Percentiles rank a stretch among this genome's conserved stretches.
phyloP scores from a whole-genome alignment of 2,113 vertebrate genomes.

The Corythoichthys intestinalis region DNA sequence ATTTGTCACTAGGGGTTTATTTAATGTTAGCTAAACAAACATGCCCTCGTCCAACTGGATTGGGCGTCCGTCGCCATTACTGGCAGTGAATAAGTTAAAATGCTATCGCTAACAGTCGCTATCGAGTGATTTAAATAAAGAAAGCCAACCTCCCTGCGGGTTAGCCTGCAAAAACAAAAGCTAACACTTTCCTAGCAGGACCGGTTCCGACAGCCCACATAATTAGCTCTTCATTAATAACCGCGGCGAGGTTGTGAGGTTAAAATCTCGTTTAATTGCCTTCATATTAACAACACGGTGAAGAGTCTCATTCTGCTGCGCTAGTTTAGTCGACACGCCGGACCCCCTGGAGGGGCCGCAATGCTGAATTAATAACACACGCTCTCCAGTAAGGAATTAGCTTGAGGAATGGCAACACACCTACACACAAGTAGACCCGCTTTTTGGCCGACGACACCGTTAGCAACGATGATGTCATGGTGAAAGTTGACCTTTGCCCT shows the following conservation, averaged over 20 bases:
- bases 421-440: conserved; percentile 10
- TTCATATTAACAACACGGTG: conserved; percentile 99
- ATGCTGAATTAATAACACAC: conserved; percentile 96
- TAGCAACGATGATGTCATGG: conserved; percentile 66
- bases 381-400: conserved; percentile 89
- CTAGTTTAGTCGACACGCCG: conserved; percentile 81
- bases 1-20: no score
- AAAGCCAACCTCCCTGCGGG: no score
- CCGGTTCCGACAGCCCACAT: conserved; percentile 66
- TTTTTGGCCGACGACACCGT: conserved; percentile 21
- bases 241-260: conserved; percentile 96
- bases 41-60: no score
- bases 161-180: neutral
- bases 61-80: no score
- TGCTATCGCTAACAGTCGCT: no score
- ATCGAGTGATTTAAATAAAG: no score
- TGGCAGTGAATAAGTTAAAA: no score
- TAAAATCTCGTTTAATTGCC: conserved; percentile 99
- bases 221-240: conserved; percentile 99
- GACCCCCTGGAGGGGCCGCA: conserved; percentile 87
- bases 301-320: conserved; percentile 95
- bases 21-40: no score
- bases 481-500: conserved; percentile 70
- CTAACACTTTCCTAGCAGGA: neutral
- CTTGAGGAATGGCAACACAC: conserved; percentile 82